A percentile compares a stretch with the other conserved stretches of the same genome.
These are phyloP conservation scores for Rhodinocichla rosea DNA, from an alignment of 2,113 vertebrate genomes.

Conservation along the genomic window DNA sequence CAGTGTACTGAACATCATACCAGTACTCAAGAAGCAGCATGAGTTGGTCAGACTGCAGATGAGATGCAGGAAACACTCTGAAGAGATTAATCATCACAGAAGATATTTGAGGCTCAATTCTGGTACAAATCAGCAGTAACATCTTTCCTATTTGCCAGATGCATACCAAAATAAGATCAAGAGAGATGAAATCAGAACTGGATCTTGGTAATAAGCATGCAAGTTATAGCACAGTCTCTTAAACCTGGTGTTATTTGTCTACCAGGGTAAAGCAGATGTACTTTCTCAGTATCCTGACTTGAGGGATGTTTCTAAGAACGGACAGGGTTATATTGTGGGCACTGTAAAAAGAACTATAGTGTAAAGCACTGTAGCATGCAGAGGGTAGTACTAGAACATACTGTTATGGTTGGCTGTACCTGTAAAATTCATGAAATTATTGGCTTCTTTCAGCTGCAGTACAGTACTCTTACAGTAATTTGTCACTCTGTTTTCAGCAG, in stretches of 20 bases:
- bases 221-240: neutral
- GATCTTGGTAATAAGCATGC: neutral
- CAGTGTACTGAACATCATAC: neutral
- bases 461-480: conserved; percentile 66
- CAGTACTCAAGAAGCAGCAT: neutral
- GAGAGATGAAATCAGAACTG: neutral
- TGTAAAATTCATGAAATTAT: conserved; percentile 70
- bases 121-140: neutral
- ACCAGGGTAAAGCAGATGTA: neutral
- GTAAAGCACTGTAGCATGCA: conserved; percentile 63
- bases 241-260: conserved; percentile 2
- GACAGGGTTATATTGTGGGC: conserved; percentile 42
- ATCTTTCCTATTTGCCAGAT: neutral
- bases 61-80: neutral
- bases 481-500: conserved; percentile 67
- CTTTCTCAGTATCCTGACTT: conserved; percentile 17
- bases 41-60: neutral
- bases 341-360: conserved; percentile 45
- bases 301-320: conserved; percentile 46
- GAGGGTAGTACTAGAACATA: conserved; percentile 62
- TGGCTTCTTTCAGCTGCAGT: conserved; percentile 62
- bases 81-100: neutral
- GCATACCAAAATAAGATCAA: neutral
- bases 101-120: neutral
- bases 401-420: conserved; percentile 67